Evolutionary conservation across 2,888 invertebrate genomes (phyloP), one percentile per base, ranked within the genome.

Genomic region (Chymomyza caudatula): DNA sequence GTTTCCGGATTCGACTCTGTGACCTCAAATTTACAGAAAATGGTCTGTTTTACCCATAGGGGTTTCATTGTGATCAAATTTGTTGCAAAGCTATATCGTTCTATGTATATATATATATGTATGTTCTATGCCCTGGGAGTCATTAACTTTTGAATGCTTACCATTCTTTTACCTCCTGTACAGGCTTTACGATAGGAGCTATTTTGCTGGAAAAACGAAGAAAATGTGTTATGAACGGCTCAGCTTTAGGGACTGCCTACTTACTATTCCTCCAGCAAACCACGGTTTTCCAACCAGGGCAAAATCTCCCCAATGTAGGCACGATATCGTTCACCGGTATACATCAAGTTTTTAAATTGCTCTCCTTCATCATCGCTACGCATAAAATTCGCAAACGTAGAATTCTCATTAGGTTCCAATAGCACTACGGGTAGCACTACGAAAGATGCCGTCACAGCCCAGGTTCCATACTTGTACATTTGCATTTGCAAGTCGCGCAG

Each of bases 231-330:
- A 37, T n/a, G 11, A 37, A 37, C 11, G 2, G 8, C 11, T 37
- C 11, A n/a, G n/a, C 11, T 4, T 37, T 4, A 0, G 11, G 11
- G 3, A 37, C 11, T 37, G 11, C 3, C 29, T 25, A 71, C 79
- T 85, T 57, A 83, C 83, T 71, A 66, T 1, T 37, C 1, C 4
- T 87, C 86, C 59, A 89, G 65, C 0, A 83, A 67, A 5, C 90
- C 90, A 4, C 79, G 82, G 61, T 87, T 85, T 22, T 89, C 78
- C 58, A 90, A 52, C 88, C 88, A 90, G 6, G 88, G 89, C 1
- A 90, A 54, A 0, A 88, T 68, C 53, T 74, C 64, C 13, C 84
- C 78, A 4, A 89, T 76, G 29, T 87, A 74, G 2, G 58, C 64
- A 0, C 72, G 57, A 65, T 83, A 90, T n/a, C 88, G 76, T 11